Conservation (phyloP, 2,113 vertebrate species). For the Passerina amoena region DNA sequence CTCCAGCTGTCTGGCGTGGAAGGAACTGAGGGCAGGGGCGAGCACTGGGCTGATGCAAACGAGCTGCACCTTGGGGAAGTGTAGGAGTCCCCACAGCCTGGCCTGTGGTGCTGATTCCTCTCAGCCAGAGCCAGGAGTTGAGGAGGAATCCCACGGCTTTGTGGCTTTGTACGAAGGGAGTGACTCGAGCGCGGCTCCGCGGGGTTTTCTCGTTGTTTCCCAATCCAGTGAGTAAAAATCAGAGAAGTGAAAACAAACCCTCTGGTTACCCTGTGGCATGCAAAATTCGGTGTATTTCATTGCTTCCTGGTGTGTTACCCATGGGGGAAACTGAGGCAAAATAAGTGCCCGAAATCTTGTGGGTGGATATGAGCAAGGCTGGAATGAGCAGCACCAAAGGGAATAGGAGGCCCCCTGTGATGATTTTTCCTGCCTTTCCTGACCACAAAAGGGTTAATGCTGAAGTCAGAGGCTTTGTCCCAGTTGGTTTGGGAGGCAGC, state of each 20-base stretch:
- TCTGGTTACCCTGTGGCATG: background rate
- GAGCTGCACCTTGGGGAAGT: background rate
- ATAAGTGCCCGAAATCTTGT: fast-evolving
- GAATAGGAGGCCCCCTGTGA: background rate
- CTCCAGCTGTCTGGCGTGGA: conserved; percentile 40
- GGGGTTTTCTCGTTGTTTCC: background rate
- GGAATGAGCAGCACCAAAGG: background rate
- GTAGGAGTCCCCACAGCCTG: background rate
- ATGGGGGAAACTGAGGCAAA: background rate
- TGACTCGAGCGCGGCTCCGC: fast-evolving
- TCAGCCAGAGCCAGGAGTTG: background rate
- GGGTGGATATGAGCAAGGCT: background rate
- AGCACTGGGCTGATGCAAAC: conserved; percentile 4
- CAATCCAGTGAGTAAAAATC: background rate
- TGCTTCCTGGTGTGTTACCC: background rate
- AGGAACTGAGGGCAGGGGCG: background rate
- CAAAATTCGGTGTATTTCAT: background rate
- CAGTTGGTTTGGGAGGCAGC: background rate
- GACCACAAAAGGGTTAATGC: background rate
- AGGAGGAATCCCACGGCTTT: background rate
- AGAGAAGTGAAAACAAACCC: background rate
- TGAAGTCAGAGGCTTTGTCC: background rate
- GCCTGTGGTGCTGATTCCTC: background rate
- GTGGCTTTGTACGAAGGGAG: background rate
- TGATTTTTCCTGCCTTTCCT: background rate